Percentiles rank a stretch among this genome's conserved stretches.
Conservation (phyloP, 2,113 vertebrate genomes). For the Austrofundulus limnaeus region DNA sequence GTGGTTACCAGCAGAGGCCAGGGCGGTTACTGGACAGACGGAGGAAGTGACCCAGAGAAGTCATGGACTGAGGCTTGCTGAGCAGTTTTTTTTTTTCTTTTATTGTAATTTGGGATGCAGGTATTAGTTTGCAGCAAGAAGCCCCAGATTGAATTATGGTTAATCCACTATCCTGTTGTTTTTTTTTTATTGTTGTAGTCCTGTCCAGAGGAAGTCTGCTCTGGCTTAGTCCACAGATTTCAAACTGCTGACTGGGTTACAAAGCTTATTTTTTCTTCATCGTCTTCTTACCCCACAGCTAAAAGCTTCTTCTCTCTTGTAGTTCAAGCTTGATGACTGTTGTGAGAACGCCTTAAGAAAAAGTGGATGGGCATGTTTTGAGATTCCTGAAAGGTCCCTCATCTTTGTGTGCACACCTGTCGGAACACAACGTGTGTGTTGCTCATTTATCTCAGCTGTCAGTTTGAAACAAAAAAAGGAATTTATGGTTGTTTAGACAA, state of each 20-base stretch:
- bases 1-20: slow-evolving; percentile 30
- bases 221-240: slow-evolving; percentile 45
- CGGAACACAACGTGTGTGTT: slow-evolving; percentile 10
- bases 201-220: slow-evolving; percentile 37
- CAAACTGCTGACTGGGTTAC: slow-evolving; percentile 46
- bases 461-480: slow-evolving; percentile 14
- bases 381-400: slow-evolving; percentile 33
- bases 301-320: slow-evolving; percentile 47
- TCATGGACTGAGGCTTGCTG: slow-evolving; percentile 34
- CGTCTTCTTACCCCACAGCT: slow-evolving; percentile 35
- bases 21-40: background rate
- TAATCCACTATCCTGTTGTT: slow-evolving; percentile 65
- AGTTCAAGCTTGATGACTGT: slow-evolving; percentile 53
- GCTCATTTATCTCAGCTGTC: slow-evolving; percentile 40
- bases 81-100: slow-evolving; percentile 46
- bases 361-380: slow-evolving; percentile 62
- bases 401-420: slow-evolving; percentile 24
- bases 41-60: slow-evolving; percentile 23
- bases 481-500: slow-evolving; percentile 19
- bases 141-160: slow-evolving; percentile 60
- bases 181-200: slow-evolving; percentile 25
- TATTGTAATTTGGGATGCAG: slow-evolving; percentile 54
- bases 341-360: slow-evolving; percentile 35
- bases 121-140: slow-evolving; percentile 49
- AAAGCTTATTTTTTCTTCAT: slow-evolving; percentile 45